Evolutionary conservation across 2,888 invertebrate genomes (phyloP).

Genomic region (Orchestes rusci): DNA sequence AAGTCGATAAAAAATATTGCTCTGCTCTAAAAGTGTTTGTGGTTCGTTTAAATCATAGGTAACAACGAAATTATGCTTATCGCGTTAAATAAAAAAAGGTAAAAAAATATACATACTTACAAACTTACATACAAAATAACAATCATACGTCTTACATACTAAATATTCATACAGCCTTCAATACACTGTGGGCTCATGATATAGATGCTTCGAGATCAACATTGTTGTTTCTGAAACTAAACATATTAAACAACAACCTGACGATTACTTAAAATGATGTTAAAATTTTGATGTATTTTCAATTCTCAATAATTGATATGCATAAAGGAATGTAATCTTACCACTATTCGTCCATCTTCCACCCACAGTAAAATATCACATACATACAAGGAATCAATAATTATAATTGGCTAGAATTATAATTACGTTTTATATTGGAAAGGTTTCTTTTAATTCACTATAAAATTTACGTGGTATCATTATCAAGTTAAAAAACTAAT

Average conservation of each 20-base stretch:
- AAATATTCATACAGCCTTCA: constrained; percentile 42
- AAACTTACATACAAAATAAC: constrained; percentile 38
- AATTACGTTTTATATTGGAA: constrained; percentile 41
- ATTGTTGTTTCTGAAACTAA: too few relatives aligned
- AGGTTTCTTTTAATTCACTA: constrained; percentile 35
- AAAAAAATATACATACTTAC: constrained; percentile 25
- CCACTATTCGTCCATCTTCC: not conserved
- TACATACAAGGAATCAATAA: constrained; percentile 43
- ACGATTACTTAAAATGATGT: too few relatives aligned
- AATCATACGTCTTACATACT: constrained; percentile 37
- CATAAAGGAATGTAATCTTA: not conserved
- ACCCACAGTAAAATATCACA: constrained; percentile 36
- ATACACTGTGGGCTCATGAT: constrained; percentile 31
- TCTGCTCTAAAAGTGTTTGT: too few relatives aligned
- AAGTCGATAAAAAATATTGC: too few relatives aligned
- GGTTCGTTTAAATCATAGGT: constrained; percentile 12
- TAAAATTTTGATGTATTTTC: too few relatives aligned
- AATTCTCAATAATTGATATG: too few relatives aligned
- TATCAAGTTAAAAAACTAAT: constrained; percentile 30
- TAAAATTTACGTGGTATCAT: constrained; percentile 17
- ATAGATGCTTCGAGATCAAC: too few relatives aligned
- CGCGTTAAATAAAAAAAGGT: constrained; percentile 18
- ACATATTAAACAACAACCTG: not conserved
- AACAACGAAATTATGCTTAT: constrained; percentile 13
- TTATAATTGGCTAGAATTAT: constrained; percentile 39